Percentiles rank a stretch among this genome's conserved stretches.
These are phyloP conservation scores for Hyppa rectilinea DNA, from an alignment of 2,888 invertebrate species.

Conservation along the genomic window DNA sequence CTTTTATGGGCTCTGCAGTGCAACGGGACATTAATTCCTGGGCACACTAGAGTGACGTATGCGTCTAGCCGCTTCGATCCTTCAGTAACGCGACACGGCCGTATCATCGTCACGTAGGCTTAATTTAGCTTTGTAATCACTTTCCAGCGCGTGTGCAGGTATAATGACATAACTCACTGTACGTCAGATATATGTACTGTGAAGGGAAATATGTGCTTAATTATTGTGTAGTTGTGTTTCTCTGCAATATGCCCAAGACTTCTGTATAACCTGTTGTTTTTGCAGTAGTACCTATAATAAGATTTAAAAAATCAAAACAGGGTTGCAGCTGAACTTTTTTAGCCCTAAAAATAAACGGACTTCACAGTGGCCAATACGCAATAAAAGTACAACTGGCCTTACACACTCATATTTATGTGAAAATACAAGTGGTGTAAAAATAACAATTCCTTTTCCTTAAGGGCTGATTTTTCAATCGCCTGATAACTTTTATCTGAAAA, in stretches of 20 bases:
- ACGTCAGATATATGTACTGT: conserved; percentile 1
- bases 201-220: too few relatives aligned
- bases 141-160: not conserved
- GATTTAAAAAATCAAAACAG: not conserved
- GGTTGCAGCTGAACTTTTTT: too few relatives aligned
- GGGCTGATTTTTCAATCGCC: too few relatives aligned
- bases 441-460: not conserved
- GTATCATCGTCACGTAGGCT: conserved; percentile 46
- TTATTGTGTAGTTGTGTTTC: not conserved
- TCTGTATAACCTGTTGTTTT: not conserved
- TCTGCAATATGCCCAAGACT: not conserved
- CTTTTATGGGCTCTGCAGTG: conserved; percentile 70
- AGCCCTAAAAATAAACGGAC: not conserved
- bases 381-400: not conserved
- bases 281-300: not conserved
- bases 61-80: conserved; percentile 87
- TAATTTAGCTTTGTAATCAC: conserved; percentile 33
- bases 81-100: conserved; percentile 53
- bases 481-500: too few relatives aligned
- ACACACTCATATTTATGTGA: not conserved
- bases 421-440: not conserved
- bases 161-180: not conserved
- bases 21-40: conserved; percentile 77
- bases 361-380: not conserved
- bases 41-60: conserved; percentile 78